These are phyloP conservation scores for Mythimna vitellina DNA, from an alignment of 2,888 invertebrate genomes.

Conservation along the genomic window DNA sequence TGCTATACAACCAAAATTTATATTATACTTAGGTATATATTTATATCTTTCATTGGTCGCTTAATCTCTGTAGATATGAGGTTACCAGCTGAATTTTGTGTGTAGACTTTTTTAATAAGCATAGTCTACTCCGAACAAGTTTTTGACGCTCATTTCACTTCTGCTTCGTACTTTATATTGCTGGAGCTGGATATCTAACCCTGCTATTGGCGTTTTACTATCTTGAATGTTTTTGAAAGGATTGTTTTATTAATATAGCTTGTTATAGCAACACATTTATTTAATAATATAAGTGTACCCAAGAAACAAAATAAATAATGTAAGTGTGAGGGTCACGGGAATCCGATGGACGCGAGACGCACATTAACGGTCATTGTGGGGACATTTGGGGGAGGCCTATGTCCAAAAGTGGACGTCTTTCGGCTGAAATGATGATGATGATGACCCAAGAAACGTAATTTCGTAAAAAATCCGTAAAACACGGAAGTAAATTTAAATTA, in stretches of 20 bases:
- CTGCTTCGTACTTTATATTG: neutral
- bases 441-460: neutral
- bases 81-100: neutral
- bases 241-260: neutral
- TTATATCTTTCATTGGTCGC: neutral
- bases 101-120: neutral
- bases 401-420: too few relatives aligned
- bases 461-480: too few relatives aligned
- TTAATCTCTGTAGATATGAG: neutral
- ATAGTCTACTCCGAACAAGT: neutral
- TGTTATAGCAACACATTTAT: neutral
- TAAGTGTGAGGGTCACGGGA: too few relatives aligned
- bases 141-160: neutral
- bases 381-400: too few relatives aligned
- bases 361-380: too few relatives aligned
- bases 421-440: too few relatives aligned
- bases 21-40: too few relatives aligned
- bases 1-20: conserved; percentile 1
- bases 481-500: neutral
- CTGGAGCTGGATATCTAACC: neutral
- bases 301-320: too few relatives aligned
- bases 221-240: neutral
- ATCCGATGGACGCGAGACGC: too few relatives aligned
- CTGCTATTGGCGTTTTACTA: neutral
- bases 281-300: neutral